A percentile compares a stretch with the other conserved stretches of the same genome.
phyloP scores from a whole-genome alignment of 2,888 invertebrate species.

The Boloria euphrosyne region DNA sequence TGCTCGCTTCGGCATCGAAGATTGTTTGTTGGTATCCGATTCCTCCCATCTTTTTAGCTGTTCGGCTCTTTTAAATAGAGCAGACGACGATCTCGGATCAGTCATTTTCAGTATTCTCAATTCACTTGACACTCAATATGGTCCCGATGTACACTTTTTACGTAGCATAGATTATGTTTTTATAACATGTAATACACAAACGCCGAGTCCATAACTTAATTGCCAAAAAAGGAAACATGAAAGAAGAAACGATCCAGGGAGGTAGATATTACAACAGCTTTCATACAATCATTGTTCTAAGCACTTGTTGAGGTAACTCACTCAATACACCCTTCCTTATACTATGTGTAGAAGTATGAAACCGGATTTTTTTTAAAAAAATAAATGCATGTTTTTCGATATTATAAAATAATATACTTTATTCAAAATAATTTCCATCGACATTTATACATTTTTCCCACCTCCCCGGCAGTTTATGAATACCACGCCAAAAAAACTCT shows the following conservation, averaged over 20 bases:
- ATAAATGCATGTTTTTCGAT: no score
- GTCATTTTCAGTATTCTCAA: conserved; percentile 68
- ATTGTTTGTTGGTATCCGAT: conserved; percentile 94
- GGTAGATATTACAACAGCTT: conserved; percentile 67
- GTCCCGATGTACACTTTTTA: conserved; percentile 67
- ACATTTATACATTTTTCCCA: no score
- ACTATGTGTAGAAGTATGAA: no score
- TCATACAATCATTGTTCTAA: conserved; percentile 69
- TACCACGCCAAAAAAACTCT: no score
- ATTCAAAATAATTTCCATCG: no score
- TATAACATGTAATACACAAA: conserved; percentile 73
- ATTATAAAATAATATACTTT: no score
- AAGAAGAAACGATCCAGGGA: conserved; percentile 77
- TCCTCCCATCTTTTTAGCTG: conserved; percentile 96
- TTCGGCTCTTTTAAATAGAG: conserved; percentile 95
- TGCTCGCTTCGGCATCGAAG: conserved; percentile 87
- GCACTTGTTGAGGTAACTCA: conserved; percentile 68
- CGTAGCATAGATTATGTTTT: conserved; percentile 75
- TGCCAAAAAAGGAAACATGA: conserved; percentile 80
- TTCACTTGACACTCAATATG: conserved; percentile 73
- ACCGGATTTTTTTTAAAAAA: no score
- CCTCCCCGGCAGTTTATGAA: no score
- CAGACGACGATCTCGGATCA: conserved; percentile 84
- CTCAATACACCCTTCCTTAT: conserved; percentile 58
- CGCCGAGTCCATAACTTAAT: conserved; percentile 74